Conservation (phyloP, 2,888 invertebrate species). For the Cataglyphis livida region DNA sequence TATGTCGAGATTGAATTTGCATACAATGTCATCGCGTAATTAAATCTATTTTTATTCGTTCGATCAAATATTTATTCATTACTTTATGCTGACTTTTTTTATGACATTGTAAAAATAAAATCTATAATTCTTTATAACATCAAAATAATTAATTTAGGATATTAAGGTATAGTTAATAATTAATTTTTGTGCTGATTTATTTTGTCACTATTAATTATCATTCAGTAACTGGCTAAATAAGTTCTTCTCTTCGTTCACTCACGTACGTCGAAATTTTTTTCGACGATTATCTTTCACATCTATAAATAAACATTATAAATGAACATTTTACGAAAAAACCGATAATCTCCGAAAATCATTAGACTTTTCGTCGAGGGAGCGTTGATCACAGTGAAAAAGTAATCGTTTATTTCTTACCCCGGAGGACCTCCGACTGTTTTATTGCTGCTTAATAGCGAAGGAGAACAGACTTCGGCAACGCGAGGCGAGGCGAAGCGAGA, state of each 20-base stretch:
- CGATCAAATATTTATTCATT: not conserved
- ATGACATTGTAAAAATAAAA: not conserved
- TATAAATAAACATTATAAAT: constrained; percentile 51
- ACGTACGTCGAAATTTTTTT: not conserved
- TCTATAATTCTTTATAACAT: not conserved
- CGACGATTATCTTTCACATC: constrained; percentile 7
- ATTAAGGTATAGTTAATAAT: not conserved
- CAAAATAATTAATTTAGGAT: not conserved
- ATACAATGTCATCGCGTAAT: constrained; percentile 23
- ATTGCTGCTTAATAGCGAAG: constrained; percentile 71
- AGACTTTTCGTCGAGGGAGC: constrained; percentile 29
- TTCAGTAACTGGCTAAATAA: not conserved
- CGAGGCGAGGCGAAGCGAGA: constrained; percentile 5
- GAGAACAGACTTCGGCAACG: constrained; percentile 24
- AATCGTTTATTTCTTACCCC: constrained; percentile 41
- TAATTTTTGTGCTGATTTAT: not conserved
- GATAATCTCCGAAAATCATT: constrained; percentile 68
- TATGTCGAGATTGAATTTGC: not conserved
- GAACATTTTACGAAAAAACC: constrained; percentile 15
- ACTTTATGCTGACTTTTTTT: not conserved
- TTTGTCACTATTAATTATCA: not conserved
- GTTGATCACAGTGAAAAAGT: constrained; percentile 7
- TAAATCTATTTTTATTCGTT: not conserved
- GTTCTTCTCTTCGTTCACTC: not conserved
- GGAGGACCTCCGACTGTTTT: constrained; percentile 67